These are phyloP conservation scores for Premnoplex brunnescens DNA, from an alignment of 2,797 vertebrate genomes.

Conservation along the genomic window DNA sequence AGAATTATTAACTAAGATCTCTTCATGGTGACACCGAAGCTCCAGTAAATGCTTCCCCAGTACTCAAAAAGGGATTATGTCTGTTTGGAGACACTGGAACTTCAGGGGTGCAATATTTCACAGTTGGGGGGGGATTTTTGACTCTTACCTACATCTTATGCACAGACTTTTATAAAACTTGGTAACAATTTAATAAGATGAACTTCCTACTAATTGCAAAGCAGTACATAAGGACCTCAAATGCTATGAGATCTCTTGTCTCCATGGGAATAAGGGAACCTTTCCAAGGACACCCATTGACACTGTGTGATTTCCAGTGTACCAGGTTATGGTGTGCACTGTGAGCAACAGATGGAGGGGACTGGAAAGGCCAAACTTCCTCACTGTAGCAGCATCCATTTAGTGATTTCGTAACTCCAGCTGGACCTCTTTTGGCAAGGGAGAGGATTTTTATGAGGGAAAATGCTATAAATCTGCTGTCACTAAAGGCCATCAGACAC, in stretches of 20 bases:
- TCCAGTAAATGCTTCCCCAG: background rate
- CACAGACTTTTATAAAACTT: background rate
- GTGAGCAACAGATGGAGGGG: background rate
- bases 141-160: background rate
- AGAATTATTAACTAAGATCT: slow-evolving; percentile 14
- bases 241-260: background rate
- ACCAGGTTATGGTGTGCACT: background rate
- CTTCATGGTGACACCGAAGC: background rate
- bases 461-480: slow-evolving; percentile 65
- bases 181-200: background rate
- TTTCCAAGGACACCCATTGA: accelerated
- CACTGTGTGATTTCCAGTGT: background rate
- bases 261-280: background rate
- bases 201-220: background rate
- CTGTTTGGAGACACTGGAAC: background rate
- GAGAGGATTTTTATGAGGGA: slow-evolving; percentile 57
- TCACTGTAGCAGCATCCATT: background rate
- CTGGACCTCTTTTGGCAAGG: slow-evolving; percentile 46
- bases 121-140: background rate
- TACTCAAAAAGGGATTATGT: background rate
- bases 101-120: background rate
- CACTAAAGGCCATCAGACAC: slow-evolving; percentile 51
- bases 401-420: slow-evolving; percentile 51
- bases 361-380: background rate
- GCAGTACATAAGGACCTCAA: background rate